Evolutionary conservation across 2,113 vertebrate species (phyloP).

Genomic region (Amia ocellicauda): DNA sequence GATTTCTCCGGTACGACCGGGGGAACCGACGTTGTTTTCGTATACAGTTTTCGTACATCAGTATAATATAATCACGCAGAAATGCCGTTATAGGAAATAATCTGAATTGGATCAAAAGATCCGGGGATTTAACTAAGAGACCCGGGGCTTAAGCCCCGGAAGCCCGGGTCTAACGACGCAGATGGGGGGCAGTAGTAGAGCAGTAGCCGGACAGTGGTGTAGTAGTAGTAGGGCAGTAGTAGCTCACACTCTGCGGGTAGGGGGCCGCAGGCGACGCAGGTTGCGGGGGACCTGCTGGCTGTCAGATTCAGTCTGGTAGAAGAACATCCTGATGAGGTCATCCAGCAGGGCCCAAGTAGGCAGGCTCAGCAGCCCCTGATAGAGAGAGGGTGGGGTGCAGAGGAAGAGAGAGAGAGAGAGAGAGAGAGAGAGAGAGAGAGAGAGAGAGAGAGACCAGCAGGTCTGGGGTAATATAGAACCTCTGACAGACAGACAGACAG

Average conservation of each 20-base stretch:
- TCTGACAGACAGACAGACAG: too few species aligned
- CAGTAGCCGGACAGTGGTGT: not conserved
- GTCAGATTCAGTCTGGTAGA: conserved; percentile 82
- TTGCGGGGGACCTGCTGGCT: conserved; percentile 73
- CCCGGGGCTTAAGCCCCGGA: too few species aligned
- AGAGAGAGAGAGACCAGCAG: not conserved
- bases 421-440: conserved; percentile 5
- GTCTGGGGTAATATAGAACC: not conserved
- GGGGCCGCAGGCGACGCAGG: conserved; percentile 83
- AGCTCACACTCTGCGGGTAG: conserved; percentile 66
- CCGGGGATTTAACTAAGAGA: not conserved
- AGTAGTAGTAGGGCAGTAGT: not conserved
- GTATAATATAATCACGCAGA: too few species aligned
- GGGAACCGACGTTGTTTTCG: too few species aligned
- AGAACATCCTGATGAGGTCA: conserved; percentile 83
- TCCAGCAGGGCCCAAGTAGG: conserved; percentile 82
- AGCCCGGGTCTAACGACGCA: too few species aligned
- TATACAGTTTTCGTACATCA: too few species aligned
- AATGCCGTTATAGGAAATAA: too few species aligned
- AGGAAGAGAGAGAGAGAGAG: not conserved
- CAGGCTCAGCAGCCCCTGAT: conserved; percentile 73
- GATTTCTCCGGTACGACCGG: too few species aligned
- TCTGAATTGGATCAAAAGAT: not conserved
- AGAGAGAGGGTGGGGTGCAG: not conserved
- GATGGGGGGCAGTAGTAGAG: too few species aligned